Evolutionary conservation across 2,113 vertebrate genomes (phyloP), one percentile per base, ranked within the genome.

Genomic region (Dendropsophus ebraccatus): DNA sequence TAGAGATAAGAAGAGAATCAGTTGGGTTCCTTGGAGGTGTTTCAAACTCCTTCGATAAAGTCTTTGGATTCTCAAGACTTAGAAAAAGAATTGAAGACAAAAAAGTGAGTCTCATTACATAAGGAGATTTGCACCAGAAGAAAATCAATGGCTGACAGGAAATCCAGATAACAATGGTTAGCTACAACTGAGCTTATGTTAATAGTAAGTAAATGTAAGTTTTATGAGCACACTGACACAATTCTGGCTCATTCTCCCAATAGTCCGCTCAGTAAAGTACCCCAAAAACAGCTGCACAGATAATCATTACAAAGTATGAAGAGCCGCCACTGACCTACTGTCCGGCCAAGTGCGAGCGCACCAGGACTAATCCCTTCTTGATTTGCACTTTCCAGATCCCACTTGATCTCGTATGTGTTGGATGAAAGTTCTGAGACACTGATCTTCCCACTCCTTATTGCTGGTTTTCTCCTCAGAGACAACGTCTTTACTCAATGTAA

Each of bases 221-320:
- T 89, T 88, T 82, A 75, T 19, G 47, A 86, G 12, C 58, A 79
- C 37, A 69, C 54, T 65, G 85, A 88, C 41, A 6, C 41, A 86
- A 72, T 87, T 49, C 84, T 78, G 87, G 56, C 83, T 83, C 65
- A 47, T 58, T 79, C 25, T 75, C 32, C 14, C 13, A 70, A 37
- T 56, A 88, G 81, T 83, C 79, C 70, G 30, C 83, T 83, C 52
- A 74, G 73, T 37, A 52, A 86, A 50, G 16, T 47, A 65, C 60
- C 37, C 49, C 79, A 17, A 16, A 4, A 4, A 37, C 84, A 87
- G 81, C 85, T 87, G 87, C 54, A 77, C 45, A n/a, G 69, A 84
- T 87, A 84, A 70, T 70, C 67, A 88, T 87, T 87, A 85, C 86
- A 84, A n/a, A 84, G 21, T 83, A 45, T n/a, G 78, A 58, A 62